Percentiles rank a stretch among this genome's conserved stretches.
These are phyloP conservation scores for Mohoua ochrocephala DNA, from an alignment of 2,113 vertebrate species.

Conservation along the genomic window DNA sequence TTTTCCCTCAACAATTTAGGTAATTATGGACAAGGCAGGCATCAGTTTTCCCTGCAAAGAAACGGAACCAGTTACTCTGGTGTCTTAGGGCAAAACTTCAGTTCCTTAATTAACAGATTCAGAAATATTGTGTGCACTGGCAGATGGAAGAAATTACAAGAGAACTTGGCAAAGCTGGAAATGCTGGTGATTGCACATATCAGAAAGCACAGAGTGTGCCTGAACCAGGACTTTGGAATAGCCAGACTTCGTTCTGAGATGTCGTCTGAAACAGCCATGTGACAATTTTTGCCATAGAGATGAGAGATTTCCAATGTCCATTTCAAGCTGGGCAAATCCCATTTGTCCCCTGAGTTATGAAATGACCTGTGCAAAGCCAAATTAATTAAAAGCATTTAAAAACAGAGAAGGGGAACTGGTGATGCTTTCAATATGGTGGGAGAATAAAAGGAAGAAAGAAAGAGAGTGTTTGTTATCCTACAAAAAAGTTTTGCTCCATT, in stretches of 20 bases:
- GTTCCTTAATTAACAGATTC: constrained; percentile 48
- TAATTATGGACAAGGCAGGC: constrained; percentile 42
- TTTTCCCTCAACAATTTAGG: constrained; percentile 26
- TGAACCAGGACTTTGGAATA: not conserved
- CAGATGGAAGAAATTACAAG: constrained; percentile 20
- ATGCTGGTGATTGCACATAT: not conserved
- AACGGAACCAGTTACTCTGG: not conserved
- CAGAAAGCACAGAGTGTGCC: constrained; percentile 23
- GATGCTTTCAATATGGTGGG: not conserved
- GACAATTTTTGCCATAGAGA: not conserved
- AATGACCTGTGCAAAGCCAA: not conserved
- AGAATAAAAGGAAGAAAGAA: not conserved
- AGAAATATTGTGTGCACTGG: not conserved
- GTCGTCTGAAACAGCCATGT: not conserved
- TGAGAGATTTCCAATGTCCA: not conserved
- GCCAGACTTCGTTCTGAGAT: not conserved
- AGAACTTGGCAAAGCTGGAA: not conserved
- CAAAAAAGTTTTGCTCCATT: not conserved
- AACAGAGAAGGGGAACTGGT: not conserved
- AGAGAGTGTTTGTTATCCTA: not conserved
- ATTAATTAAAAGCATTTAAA: not conserved
- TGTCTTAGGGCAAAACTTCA: constrained; percentile 43
- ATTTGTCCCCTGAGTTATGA: not conserved
- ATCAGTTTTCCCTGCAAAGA: not conserved
- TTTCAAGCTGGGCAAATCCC: constrained; percentile 3